Evolutionary conservation across 2,888 invertebrate species (phyloP).

Genomic region (Ennomos quercinarius): DNA sequence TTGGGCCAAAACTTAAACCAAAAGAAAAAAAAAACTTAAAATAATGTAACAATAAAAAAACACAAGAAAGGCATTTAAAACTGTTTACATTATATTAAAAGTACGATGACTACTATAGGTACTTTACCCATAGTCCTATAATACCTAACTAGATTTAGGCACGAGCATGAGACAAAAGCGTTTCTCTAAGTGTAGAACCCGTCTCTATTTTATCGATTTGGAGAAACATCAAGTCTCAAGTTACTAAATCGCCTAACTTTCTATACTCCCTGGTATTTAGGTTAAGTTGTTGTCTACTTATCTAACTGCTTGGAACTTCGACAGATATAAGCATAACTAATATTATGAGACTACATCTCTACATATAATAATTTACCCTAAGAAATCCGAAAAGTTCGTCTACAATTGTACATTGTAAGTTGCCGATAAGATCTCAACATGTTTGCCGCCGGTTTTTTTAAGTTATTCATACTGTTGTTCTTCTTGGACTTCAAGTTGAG

Average conservation of each 20-base stretch:
- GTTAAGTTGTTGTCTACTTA: constrained; percentile 49
- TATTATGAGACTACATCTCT: constrained; percentile 19
- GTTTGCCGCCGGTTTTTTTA: constrained; percentile 10
- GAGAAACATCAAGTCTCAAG: constrained; percentile 51
- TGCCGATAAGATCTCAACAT: constrained; percentile 23
- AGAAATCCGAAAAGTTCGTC: constrained; percentile 7
- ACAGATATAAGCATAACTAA: constrained; percentile 32
- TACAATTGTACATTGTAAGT: constrained; percentile 3
- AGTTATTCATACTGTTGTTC: constrained; percentile 3
- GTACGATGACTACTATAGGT: no score
- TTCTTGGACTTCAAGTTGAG: not conserved
- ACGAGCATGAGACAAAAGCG: not conserved
- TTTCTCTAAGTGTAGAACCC: constrained; percentile 5
- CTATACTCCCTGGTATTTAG: constrained; percentile 45
- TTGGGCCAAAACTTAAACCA: no score
- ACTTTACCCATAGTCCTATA: not conserved
- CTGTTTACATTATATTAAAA: no score
- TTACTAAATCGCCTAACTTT: constrained; percentile 56
- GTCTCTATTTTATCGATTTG: constrained; percentile 52
- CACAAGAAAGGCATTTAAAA: no score
- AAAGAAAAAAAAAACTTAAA: no score
- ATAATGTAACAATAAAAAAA: no score
- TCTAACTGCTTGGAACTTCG: constrained; percentile 40
- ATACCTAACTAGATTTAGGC: not conserved
- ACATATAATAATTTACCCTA: constrained; percentile 6